phyloP scores from a whole-genome alignment of 1,140 invertebrate genomes.

The Monomorium pharaonis region DNA sequence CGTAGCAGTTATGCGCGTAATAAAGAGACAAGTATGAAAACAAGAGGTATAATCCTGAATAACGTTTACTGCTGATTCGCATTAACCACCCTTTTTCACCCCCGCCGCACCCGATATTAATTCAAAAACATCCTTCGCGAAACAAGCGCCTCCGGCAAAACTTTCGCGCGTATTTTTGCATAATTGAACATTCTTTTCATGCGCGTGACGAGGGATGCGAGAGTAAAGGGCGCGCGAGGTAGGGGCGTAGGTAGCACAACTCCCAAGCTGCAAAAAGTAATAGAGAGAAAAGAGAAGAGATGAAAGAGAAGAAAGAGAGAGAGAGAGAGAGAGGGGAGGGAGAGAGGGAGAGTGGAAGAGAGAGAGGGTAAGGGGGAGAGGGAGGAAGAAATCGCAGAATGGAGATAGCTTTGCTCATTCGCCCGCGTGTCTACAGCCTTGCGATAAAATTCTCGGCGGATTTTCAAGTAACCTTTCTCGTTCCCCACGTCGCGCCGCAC shows the following conservation, averaged over 20 bases:
- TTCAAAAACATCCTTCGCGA: constrained; percentile 2
- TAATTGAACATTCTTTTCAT: constrained; percentile 50
- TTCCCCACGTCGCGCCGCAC: background rate
- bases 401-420: constrained; percentile 28
- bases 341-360: background rate
- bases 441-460: constrained; percentile 54
- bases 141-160: constrained; percentile 24
- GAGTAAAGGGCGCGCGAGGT: background rate
- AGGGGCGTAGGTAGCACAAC: background rate
- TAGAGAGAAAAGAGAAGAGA: too few species aligned
- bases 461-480: constrained; percentile 29
- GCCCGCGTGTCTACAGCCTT: constrained; percentile 26
- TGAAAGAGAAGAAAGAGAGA: too few species aligned
- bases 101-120: background rate
- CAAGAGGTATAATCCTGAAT: background rate
- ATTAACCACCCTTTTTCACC: background rate
- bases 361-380: background rate
- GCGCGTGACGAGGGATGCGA: background rate
- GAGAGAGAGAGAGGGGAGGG: background rate
- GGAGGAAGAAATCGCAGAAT: constrained; percentile 30
- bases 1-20: background rate
- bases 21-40: background rate
- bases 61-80: constrained; percentile 14
- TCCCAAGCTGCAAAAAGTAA: constrained; percentile 27
- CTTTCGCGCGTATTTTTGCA: constrained; percentile 42